Evolutionary conservation across 2,888 invertebrate genomes (phyloP).

Genomic region (Meiosimyza platycephala): DNA sequence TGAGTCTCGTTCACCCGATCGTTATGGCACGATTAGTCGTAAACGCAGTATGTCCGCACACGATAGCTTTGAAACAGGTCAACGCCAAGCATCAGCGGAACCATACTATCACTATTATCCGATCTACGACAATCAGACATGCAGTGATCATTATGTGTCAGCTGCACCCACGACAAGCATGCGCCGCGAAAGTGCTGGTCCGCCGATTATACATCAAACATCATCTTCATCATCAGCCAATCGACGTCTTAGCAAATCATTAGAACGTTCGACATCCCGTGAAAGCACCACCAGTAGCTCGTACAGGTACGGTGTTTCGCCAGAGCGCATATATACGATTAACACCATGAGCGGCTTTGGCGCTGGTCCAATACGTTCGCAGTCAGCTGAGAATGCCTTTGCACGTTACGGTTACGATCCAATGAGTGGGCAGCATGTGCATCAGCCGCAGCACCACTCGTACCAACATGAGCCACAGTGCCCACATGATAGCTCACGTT

Average conservation of each 20-base stretch:
- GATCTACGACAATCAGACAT: conserved; percentile 64
- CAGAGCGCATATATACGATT: conserved; percentile 63
- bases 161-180: conserved; percentile 50
- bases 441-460: conserved; percentile 39
- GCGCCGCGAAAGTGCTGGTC: conserved; percentile 49
- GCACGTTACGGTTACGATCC: conserved; percentile 69
- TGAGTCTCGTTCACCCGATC: conserved; percentile 58
- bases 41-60: conserved; percentile 66
- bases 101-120: conserved; percentile 66
- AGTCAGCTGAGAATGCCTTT: conserved; percentile 66
- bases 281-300: conserved; percentile 62
- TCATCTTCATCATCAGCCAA: conserved; percentile 29
- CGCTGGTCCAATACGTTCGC: conserved; percentile 62
- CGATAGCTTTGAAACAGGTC: conserved; percentile 62
- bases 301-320: conserved; percentile 62
- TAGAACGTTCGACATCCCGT: conserved; percentile 65
- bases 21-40: conserved; percentile 48
- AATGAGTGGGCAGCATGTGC: conserved; percentile 48
- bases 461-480: conserved; percentile 48
- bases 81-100: conserved; percentile 48
- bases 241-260: conserved; percentile 63
- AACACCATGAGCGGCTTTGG: conserved; percentile 49
- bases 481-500: conserved; percentile 50
- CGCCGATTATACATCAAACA: conserved; percentile 21
- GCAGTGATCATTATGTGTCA: conserved; percentile 65